Evolutionary conservation across 2,797 vertebrate genomes (phyloP).

Genomic region (Rhinoraja longicauda): DNA sequence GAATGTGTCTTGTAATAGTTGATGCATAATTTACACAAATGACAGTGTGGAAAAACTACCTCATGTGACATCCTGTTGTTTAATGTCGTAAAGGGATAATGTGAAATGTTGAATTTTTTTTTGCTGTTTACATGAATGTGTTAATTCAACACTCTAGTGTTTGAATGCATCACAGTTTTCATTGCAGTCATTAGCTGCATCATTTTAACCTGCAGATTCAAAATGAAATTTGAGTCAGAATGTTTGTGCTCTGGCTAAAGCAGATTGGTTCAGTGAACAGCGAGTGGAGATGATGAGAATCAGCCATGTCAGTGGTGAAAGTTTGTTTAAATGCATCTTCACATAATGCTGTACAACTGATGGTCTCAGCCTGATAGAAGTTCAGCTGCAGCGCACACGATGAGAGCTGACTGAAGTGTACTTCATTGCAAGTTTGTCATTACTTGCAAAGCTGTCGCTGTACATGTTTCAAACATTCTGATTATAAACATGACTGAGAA

Average conservation of each 20-base stretch:
- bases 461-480: not conserved
- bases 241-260: not conserved
- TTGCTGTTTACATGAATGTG: constrained; percentile 49
- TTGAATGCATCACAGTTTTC: constrained; percentile 37
- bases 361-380: not conserved
- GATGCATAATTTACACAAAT: constrained; percentile 72
- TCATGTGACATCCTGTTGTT: constrained; percentile 76
- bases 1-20: constrained; percentile 67
- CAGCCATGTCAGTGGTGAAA: not conserved
- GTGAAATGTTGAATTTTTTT: constrained; percentile 61
- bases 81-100: constrained; percentile 62
- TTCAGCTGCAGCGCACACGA: not conserved
- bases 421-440: not conserved
- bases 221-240: not conserved
- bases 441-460: not conserved
- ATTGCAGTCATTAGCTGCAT: constrained; percentile 1
- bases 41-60: constrained; percentile 85
- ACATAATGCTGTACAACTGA: not conserved
- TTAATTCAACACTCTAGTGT: constrained; percentile 24
- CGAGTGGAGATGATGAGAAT: not conserved
- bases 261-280: not conserved
- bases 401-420: not conserved
- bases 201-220: constrained; percentile 9
- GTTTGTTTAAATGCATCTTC: not conserved
- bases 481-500: not conserved